A percentile compares a stretch with the other conserved stretches of the same genome.
Conservation (phyloP, 2,888 invertebrate species). For the Idaea aversata region DNA sequence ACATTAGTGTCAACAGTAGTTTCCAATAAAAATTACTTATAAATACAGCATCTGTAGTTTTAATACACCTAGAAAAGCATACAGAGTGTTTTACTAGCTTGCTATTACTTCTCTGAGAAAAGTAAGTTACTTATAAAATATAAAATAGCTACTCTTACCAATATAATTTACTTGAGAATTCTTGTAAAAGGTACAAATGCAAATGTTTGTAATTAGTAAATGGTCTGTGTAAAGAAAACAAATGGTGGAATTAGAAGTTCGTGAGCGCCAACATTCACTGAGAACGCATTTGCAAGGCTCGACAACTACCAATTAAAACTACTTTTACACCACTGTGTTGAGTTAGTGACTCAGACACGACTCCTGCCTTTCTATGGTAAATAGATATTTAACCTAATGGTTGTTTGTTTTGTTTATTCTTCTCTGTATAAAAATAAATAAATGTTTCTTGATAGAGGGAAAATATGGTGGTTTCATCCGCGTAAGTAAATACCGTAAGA, state of each 20-base stretch:
- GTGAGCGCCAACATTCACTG: conserved; percentile 33
- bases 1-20: neutral
- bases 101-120: neutral
- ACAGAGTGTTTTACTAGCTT: no score
- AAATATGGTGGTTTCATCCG: no score
- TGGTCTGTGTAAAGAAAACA: conserved; percentile 13
- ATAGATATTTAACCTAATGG: conserved; percentile 15
- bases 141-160: neutral
- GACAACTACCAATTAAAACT: conserved; percentile 50
- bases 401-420: conserved; percentile 1
- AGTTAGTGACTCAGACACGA: conserved; percentile 14
- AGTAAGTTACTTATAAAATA: neutral
- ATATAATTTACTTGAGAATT: neutral
- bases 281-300: conserved; percentile 48
- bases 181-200: neutral
- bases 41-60: neutral
- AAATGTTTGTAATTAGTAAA: conserved; percentile 1
- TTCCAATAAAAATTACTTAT: neutral
- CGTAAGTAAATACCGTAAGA: no score
- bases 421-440: neutral
- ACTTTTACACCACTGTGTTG: conserved; percentile 38
- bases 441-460: no score
- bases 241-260: conserved; percentile 37
- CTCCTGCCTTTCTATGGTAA: conserved; percentile 11
- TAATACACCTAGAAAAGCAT: neutral